Evolutionary conservation across 1,140 invertebrate species (phyloP).

Genomic region (Penaeus chinensis): DNA sequence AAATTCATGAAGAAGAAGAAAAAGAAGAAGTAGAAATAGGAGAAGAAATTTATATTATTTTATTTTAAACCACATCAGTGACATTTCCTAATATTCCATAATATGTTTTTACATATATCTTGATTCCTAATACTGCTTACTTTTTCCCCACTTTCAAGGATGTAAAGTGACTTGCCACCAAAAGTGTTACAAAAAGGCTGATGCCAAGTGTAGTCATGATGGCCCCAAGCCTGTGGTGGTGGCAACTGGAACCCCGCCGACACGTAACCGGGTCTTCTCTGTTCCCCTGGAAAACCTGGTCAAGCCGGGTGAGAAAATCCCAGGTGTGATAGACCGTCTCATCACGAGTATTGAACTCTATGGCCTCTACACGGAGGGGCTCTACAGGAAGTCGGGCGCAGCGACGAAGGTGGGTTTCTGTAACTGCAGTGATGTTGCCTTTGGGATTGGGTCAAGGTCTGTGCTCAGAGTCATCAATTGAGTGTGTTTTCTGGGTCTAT

Average conservation of each 20-base stretch:
- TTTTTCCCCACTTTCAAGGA: conserved; percentile 77
- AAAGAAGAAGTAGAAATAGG: no score
- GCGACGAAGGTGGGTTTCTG: conserved; percentile 56
- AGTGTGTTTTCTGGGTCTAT: no score
- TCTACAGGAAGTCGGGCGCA: conserved; percentile 93
- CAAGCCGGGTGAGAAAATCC: conserved; percentile 75
- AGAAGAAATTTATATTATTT: background rate
- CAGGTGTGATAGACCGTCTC: conserved; percentile 85
- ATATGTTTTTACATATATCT: conserved; percentile 90
- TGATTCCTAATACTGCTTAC: conserved; percentile 71
- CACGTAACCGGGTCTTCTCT: conserved; percentile 70
- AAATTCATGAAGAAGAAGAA: background rate
- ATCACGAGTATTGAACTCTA: conserved; percentile 91
- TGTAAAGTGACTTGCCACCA: conserved; percentile 95
- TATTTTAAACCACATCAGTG: conserved; percentile 84
- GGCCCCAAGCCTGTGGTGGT: conserved; percentile 59
- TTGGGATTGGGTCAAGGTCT: conserved; percentile 2
- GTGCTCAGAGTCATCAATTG: no score
- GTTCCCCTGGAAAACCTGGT: conserved; percentile 71
- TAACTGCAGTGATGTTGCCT: conserved; percentile 66
- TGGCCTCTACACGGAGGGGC: conserved; percentile 90
- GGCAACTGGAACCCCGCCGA: background rate
- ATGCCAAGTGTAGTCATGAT: conserved; percentile 65
- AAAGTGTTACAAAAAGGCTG: conserved; percentile 85
- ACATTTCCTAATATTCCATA: conserved; percentile 93